Conservation (phyloP, 2,888 invertebrate species). For the Abrostola triplasia region DNA sequence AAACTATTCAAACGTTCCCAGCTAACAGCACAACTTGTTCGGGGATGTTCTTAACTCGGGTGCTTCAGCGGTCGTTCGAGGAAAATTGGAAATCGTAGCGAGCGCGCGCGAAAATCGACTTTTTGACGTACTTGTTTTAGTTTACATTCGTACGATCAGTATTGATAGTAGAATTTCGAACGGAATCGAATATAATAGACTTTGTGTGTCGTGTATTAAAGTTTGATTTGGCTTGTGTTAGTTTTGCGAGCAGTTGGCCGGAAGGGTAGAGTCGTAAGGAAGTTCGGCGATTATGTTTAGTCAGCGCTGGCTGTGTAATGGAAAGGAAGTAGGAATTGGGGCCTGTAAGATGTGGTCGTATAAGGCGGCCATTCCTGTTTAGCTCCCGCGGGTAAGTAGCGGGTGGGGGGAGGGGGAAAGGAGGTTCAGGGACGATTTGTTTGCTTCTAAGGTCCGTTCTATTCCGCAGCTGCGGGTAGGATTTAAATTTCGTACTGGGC, state of each 20-base stretch:
- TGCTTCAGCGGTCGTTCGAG: constrained; percentile 83
- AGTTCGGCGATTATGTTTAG: constrained; percentile 88
- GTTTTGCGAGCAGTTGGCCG: constrained; percentile 74
- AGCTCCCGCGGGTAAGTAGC: constrained; percentile 38
- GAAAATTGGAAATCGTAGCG: constrained; percentile 82
- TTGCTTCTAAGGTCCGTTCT: constrained; percentile 85
- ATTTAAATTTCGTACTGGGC: constrained; percentile 81
- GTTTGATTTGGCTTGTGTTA: constrained; percentile 66
- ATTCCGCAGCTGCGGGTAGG: constrained; percentile 82
- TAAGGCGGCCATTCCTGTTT: constrained; percentile 81
- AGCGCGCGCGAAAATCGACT: constrained; percentile 63
- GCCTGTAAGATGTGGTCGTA: constrained; percentile 88
- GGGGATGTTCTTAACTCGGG: constrained; percentile 85
- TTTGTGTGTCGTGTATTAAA: constrained; percentile 65
- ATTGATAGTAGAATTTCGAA: constrained; percentile 62
- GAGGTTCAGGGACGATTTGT: constrained; percentile 77
- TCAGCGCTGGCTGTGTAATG: constrained; percentile 86
- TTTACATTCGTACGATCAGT: constrained; percentile 61
- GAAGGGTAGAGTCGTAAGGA: constrained; percentile 88
- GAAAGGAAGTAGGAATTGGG: constrained; percentile 88
- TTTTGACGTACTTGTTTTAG: constrained; percentile 52
- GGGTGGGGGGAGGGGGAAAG: constrained; percentile 44
- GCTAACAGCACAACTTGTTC: constrained; percentile 85
- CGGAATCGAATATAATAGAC: constrained; percentile 56
- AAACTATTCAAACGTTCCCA: constrained; percentile 84